Evolutionary conservation across 2,888 invertebrate species (phyloP).

Genomic region (Isotomurus palustris): DNA sequence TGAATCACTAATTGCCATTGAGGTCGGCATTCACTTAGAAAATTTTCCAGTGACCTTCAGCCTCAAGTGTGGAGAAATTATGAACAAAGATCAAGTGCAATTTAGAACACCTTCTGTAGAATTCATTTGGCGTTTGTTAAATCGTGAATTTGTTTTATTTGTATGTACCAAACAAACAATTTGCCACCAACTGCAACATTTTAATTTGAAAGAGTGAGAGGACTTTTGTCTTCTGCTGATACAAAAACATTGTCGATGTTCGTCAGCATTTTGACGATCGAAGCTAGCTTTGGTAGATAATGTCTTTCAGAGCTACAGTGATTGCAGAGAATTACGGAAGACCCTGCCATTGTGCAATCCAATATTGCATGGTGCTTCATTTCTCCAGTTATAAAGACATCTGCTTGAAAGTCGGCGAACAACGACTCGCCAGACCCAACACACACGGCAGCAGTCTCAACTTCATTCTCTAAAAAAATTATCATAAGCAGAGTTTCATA

Average conservation of each 20-base stretch:
- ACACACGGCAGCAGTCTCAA: slow-evolving; percentile 71
- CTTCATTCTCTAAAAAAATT: slow-evolving; percentile 7
- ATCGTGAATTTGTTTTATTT: too few species aligned
- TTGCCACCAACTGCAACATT: too few species aligned
- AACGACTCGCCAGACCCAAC: slow-evolving; percentile 84
- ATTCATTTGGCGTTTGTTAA: too few species aligned
- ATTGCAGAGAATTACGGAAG: slow-evolving; percentile 79
- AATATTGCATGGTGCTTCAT: slow-evolving; percentile 93
- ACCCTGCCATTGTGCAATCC: slow-evolving; percentile 74
- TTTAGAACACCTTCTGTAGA: too few species aligned
- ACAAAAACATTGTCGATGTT: slow-evolving; percentile 61
- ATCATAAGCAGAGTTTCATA: slow-evolving; percentile 49
- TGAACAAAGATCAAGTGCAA: too few species aligned
- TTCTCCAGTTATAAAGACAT: slow-evolving; percentile 81
- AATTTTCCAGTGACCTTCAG: too few species aligned
- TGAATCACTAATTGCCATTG: too few species aligned
- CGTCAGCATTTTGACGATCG: slow-evolving; percentile 48
- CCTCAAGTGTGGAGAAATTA: too few species aligned
- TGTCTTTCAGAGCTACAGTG: slow-evolving; percentile 93
- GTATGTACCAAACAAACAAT: too few species aligned
- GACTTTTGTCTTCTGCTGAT: slow-evolving; percentile 71
- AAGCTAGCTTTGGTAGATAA: slow-evolving; percentile 63
- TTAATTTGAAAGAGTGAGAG: slow-evolving; percentile 52
- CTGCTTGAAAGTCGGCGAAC: slow-evolving; percentile 64
- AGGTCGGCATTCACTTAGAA: too few species aligned